These are phyloP conservation scores for Orientallactaga sibirica DNA, from an alignment of 2,797 vertebrate genomes.

Conservation along the genomic window DNA sequence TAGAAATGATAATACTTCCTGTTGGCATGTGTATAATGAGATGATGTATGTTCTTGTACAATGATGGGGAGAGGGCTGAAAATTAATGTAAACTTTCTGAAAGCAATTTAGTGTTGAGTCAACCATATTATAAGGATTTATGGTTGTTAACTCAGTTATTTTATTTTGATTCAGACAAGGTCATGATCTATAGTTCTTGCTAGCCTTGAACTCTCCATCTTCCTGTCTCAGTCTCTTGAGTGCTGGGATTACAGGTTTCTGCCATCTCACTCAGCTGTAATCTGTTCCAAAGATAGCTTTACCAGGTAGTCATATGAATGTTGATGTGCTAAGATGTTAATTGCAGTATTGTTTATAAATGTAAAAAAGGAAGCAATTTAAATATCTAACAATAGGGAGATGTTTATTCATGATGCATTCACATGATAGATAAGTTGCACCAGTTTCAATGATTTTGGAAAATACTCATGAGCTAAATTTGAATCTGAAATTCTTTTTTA, in stretches of 20 bases:
- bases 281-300: constrained; percentile 29
- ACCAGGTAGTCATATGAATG: not conserved
- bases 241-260: not conserved
- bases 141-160: constrained; percentile 19
- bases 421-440: not conserved
- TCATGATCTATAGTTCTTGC: not conserved
- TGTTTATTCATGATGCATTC: constrained; percentile 39
- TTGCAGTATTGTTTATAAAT: constrained; percentile 5
- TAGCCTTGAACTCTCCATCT: not conserved
- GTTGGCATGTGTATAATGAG: not conserved
- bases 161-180: not conserved
- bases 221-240: not conserved
- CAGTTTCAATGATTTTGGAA: constrained; percentile 20
- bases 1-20: not conserved
- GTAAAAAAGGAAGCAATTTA: constrained; percentile 59
- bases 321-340: constrained; percentile 34
- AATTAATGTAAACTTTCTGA: not conserved
- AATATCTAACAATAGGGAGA: constrained; percentile 47
- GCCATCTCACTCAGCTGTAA: not conserved
- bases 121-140: constrained; percentile 22
- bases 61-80: not conserved
- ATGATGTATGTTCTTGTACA: not conserved
- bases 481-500: not conserved
- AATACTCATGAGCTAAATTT: constrained; percentile 13
- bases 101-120: not conserved